Percentiles rank a stretch among this genome's conserved stretches.
These are phyloP conservation scores for Hippoglossus hippoglossus DNA, from an alignment of 2,797 vertebrate species.

Conservation along the genomic window DNA sequence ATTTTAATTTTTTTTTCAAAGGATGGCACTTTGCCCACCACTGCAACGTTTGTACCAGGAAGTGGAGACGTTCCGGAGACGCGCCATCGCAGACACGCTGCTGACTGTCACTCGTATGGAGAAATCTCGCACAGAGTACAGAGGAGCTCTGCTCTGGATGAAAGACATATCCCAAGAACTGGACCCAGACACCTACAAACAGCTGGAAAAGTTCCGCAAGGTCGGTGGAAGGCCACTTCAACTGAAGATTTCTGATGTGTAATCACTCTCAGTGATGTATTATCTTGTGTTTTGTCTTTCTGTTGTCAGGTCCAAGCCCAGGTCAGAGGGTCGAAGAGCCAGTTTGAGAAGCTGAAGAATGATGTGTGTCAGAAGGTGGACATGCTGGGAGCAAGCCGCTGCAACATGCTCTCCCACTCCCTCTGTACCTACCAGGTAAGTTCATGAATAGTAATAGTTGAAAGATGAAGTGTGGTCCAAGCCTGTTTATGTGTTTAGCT, in stretches of 20 bases:
- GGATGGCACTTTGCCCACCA: constrained; percentile 85
- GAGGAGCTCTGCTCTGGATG: constrained; percentile 89
- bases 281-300: background rate
- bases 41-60: constrained; percentile 89
- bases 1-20: constrained; percentile 24
- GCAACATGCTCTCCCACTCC: constrained; percentile 87
- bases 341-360: constrained; percentile 90
- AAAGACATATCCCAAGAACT: constrained; percentile 89
- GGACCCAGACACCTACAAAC: constrained; percentile 90
- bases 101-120: constrained; percentile 89
- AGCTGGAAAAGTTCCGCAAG: constrained; percentile 92
- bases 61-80: constrained; percentile 87
- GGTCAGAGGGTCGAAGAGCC: constrained; percentile 86
- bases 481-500: background rate
- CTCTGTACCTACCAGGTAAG: constrained; percentile 85
- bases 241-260: no score
- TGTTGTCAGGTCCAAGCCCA: constrained; percentile 84
- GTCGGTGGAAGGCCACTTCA: constrained; percentile 48
- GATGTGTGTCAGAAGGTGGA: constrained; percentile 89
- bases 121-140: constrained; percentile 87
- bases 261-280: background rate
- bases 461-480: background rate
- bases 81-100: constrained; percentile 86
- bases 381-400: constrained; percentile 88
- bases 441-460: background rate